Conservation (phyloP, 2,888 invertebrate genomes). For the Philopedon plagiatum region DNA sequence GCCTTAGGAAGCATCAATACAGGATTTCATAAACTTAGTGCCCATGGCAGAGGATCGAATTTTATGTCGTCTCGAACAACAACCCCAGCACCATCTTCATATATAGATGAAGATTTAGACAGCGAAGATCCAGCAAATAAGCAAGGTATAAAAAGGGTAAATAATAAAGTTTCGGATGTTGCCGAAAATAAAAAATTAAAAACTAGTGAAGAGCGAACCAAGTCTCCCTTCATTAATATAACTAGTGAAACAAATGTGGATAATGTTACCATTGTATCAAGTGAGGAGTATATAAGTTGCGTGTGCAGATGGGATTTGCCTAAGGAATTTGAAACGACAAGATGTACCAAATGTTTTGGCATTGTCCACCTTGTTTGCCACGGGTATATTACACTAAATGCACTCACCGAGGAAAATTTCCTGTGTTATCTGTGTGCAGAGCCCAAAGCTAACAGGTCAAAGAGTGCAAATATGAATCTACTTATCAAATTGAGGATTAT, state of each 20-base stretch:
- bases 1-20: conserved; percentile 23
- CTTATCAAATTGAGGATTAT: conserved; percentile 28
- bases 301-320: conserved; percentile 23
- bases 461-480: neutral
- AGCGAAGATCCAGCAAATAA: neutral
- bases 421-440: neutral
- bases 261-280: neutral
- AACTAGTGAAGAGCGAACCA: neutral
- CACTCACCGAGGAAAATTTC: neutral
- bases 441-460: neutral
- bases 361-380: conserved; percentile 31
- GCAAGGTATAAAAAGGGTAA: neutral
- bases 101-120: neutral
- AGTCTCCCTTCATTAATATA: neutral
- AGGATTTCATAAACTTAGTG: conserved; percentile 36
- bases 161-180: neutral
- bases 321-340: conserved; percentile 14
- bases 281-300: conserved; percentile 4
- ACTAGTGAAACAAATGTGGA: neutral
- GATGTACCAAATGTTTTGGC: conserved; percentile 12
- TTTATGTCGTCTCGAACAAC: neutral
- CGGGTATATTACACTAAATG: neutral
- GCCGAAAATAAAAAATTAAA: neutral
- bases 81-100: neutral
- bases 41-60: conserved; percentile 23